These are phyloP conservation scores for Danio jaintianensis DNA, from an alignment of 2,797 vertebrate species.

Conservation along the genomic window DNA sequence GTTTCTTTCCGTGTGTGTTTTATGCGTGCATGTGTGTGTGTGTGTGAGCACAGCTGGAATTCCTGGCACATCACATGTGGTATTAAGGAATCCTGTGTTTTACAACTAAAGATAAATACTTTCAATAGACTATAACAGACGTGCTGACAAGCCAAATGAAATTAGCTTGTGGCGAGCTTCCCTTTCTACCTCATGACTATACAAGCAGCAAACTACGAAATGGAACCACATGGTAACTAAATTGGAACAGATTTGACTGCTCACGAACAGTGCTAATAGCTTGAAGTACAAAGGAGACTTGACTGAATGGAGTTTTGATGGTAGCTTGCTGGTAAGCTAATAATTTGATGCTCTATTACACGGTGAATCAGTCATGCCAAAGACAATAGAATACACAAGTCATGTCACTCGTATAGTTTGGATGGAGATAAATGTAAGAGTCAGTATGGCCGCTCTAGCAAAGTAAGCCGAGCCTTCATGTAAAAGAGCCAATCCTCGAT, in stretches of 20 bases:
- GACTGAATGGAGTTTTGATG: neutral
- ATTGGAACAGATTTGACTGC: neutral
- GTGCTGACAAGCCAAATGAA: neutral
- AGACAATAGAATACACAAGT: no score
- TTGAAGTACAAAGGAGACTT: neutral
- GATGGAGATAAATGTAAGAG: no score
- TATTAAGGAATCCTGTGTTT: constrained; percentile 31
- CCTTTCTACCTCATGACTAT: neutral
- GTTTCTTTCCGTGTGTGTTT: no score
- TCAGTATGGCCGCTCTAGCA: no score
- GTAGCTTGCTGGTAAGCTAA: neutral
- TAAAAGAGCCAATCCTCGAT: no score
- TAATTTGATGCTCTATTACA: neutral
- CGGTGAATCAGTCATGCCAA: no score
- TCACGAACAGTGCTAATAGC: neutral
- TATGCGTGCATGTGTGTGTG: constrained; percentile 19
- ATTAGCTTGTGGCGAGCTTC: constrained; percentile 5
- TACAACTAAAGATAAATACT: constrained; percentile 14
- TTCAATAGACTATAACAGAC: constrained; percentile 17
- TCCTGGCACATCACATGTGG: constrained; percentile 17
- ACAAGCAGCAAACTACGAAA: neutral
- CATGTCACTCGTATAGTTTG: no score
- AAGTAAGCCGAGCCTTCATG: no score
- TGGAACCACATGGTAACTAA: neutral
- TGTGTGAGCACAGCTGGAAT: constrained; percentile 44